Evolutionary conservation across 1,140 invertebrate species (phyloP), one percentile per base, ranked within the genome.

Genomic region (Pseudomyrmex sp.): DNA sequence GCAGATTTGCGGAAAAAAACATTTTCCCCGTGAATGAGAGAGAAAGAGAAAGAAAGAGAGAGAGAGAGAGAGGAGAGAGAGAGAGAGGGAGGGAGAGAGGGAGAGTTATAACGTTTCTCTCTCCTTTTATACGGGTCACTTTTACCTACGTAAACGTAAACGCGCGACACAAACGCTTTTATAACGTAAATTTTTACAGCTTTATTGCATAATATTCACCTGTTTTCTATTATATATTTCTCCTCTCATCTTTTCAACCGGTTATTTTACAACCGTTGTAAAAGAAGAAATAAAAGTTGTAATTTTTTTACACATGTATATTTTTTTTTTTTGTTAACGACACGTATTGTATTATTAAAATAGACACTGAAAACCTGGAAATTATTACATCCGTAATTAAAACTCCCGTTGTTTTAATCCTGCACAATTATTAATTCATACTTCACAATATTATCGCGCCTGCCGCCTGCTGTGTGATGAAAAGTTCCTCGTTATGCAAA

Each of bases 381-480:
- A 35, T 35, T 35, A 70, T 10, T 70, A 50, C 10, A 50, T 59
- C 35, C 8, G 0, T 15, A 50, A 35, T 23, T 35, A 69, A 8
- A 1, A 7, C 8, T n/a, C 13, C 12, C 26, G 12, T 44, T 58
- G 23, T 50, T 18, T 72, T 59, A 70, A 48, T 79, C 20, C 20
- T 35, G 10, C n/a, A 26, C 59, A 83, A 87, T 76, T 83, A 76
- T 83, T 76, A 87, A 86, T 87, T 83, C 46, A 86, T 63, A 63
- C 58, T 52, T 82, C 46, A 5, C 63, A 35, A 58, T 48, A 70
- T 79, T 70, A 70, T 50, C 54, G n/a, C 13, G 35, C 50, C 56
- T 82, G 15, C 44, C n/a, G 44, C 26, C 20, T 23, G 58, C 23
- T 26, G 13, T 12, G 50, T 52, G 13, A 75, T 74, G 74, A 87